Percentiles rank a stretch among this genome's conserved stretches.
These are phyloP conservation scores for Heliconius charithonia DNA, from an alignment of 2,888 invertebrate species.

Conservation along the genomic window DNA sequence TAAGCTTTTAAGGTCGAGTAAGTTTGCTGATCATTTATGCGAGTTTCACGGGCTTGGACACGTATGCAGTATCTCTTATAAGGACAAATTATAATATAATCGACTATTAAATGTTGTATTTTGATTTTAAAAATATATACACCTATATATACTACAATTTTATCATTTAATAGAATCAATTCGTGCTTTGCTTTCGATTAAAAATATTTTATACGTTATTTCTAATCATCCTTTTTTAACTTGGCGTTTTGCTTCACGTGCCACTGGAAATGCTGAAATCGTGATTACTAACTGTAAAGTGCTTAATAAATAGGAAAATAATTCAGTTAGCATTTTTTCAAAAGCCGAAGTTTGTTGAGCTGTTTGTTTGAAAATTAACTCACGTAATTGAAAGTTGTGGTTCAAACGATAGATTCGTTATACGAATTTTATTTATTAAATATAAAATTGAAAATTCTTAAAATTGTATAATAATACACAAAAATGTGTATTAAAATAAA, in stretches of 20 bases:
- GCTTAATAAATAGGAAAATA: slow-evolving; percentile 16
- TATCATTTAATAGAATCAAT: not conserved
- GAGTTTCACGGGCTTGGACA: slow-evolving; percentile 59
- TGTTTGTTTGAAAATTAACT: slow-evolving; percentile 5
- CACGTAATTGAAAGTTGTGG: slow-evolving; percentile 1
- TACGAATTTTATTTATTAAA: too few relatives aligned
- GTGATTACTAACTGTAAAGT: slow-evolving; percentile 27
- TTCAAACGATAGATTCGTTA: too few relatives aligned
- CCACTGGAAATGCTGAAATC: slow-evolving; percentile 24
- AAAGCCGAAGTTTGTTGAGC: not conserved
- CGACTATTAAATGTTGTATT: not conserved
- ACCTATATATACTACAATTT: not conserved
- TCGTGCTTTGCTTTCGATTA: not conserved
- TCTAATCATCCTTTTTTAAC: slow-evolving; percentile 4
- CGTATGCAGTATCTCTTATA: slow-evolving; percentile 51
- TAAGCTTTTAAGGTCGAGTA: slow-evolving; percentile 62
- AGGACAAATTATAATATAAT: slow-evolving; percentile 8
- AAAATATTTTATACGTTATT: not conserved
- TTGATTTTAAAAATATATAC: not conserved
- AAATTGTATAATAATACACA: too few relatives aligned
- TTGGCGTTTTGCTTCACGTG: slow-evolving; percentile 23
- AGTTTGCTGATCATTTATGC: slow-evolving; percentile 65
- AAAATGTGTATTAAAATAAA: too few relatives aligned
- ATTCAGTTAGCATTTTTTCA: slow-evolving; percentile 13
- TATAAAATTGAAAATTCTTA: too few relatives aligned